phyloP scores from a whole-genome alignment of 2,888 invertebrate genomes.

The Diabrotica balteata region DNA sequence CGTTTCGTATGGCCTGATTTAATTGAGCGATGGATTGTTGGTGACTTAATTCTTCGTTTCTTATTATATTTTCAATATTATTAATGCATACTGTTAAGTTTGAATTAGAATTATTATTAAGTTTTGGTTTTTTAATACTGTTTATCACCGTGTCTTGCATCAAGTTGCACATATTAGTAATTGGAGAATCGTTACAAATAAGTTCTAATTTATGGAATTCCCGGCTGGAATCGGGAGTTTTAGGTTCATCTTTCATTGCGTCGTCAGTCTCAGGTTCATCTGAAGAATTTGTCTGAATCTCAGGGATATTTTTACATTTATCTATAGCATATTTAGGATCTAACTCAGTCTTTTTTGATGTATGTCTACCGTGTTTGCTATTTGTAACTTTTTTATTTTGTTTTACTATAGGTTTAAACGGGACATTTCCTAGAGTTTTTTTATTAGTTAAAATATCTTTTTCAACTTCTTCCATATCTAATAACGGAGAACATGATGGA shows the following conservation, averaged over 20 bases:
- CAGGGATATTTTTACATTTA: too few relatives aligned
- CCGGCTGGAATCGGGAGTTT: slow-evolving; percentile 2
- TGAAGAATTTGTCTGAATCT: too few relatives aligned
- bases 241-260: background rate
- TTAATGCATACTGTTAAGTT: background rate
- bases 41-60: slow-evolving; percentile 1
- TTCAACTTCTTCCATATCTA: too few relatives aligned
- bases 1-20: background rate
- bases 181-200: slow-evolving; percentile 3
- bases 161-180: slow-evolving; percentile 5
- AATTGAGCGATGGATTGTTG: background rate
- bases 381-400: too few relatives aligned
- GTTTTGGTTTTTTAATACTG: background rate
- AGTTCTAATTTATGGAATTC: slow-evolving; percentile 1
- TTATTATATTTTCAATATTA: too few relatives aligned
- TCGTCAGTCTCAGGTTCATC: background rate
- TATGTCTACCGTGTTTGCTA: too few relatives aligned
- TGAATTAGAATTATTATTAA: background rate
- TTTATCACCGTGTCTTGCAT: background rate
- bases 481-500: too few relatives aligned
- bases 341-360: too few relatives aligned
- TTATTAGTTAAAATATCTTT: too few relatives aligned
- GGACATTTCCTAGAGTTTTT: too few relatives aligned
- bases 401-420: too few relatives aligned
- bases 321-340: too few relatives aligned